A percentile compares a stretch with the other conserved stretches of the same genome.
Evolutionary conservation across 2,797 vertebrate species (phyloP).

Genomic region (Heliangelus exortis): DNA sequence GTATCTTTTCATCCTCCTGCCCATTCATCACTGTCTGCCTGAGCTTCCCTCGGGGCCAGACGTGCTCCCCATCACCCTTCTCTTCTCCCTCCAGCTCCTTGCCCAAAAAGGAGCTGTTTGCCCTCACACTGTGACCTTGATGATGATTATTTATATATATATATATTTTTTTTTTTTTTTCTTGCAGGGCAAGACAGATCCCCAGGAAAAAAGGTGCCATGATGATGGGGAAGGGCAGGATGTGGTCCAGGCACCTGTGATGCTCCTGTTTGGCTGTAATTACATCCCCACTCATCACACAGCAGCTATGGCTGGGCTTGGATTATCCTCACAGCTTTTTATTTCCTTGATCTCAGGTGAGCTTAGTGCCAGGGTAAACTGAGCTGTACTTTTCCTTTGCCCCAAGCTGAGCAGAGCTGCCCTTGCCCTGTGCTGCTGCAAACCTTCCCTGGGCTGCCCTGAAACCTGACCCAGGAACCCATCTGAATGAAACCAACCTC

Average conservation of each 20-base stretch:
- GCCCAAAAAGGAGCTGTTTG: background rate
- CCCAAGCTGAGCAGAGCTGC: background rate
- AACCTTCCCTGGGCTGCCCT: rapidly evolving
- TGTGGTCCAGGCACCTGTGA: rapidly evolving
- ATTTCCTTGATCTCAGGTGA: background rate
- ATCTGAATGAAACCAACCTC: background rate
- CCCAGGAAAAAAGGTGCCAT: background rate
- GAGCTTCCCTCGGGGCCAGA: background rate
- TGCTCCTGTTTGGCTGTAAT: background rate
- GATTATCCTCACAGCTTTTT: background rate
- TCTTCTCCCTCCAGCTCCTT: background rate
- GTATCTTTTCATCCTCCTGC: background rate
- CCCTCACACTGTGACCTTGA: background rate
- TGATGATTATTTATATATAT: no score
- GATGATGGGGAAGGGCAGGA: background rate
- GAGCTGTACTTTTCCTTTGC: background rate
- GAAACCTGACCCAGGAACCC: rapidly evolving
- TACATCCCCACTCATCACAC: background rate
- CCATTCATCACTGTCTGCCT: constrained; percentile 24
- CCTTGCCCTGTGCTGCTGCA: background rate
- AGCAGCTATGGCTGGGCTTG: background rate
- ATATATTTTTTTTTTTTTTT: background rate
- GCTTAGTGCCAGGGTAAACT: background rate
- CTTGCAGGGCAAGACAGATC: background rate
- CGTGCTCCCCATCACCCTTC: background rate